Conservation (phyloP, 2,888 invertebrate genomes). For the Pachydiplax longipennis region DNA sequence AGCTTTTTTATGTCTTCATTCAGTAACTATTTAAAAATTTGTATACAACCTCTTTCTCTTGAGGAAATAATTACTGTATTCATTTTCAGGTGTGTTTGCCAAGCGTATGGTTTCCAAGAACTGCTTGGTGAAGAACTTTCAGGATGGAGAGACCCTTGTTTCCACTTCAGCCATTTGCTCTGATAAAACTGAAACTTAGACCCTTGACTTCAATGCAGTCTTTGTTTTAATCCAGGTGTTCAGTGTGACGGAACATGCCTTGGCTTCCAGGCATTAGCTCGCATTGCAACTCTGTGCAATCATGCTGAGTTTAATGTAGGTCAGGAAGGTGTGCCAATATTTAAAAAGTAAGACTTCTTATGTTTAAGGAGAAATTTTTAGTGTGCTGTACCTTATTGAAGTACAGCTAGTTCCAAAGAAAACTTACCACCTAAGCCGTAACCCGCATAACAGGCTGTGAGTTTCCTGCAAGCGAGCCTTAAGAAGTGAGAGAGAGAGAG, state of each 20-base stretch:
- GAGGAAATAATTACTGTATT: neutral
- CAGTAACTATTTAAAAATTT: no score
- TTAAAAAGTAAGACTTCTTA: conserved; percentile 71
- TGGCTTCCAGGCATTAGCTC: conserved; percentile 87
- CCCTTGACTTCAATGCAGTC: conserved; percentile 75
- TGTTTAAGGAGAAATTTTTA: no score
- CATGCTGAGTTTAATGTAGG: conserved; percentile 97
- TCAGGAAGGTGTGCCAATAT: conserved; percentile 89
- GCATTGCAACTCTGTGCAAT: conserved; percentile 96
- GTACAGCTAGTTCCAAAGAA: no score
- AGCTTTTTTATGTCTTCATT: no score
- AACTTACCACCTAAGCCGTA: no score
- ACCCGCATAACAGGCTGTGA: no score
- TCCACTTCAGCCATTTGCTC: conserved; percentile 99
- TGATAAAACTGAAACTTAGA: conserved; percentile 98
- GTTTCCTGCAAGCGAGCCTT: no score
- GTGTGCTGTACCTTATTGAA: no score
- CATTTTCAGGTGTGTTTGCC: conserved; percentile 80
- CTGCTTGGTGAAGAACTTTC: conserved; percentile 98
- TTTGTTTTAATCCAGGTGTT: conserved; percentile 64
- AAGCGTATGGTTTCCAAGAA: conserved; percentile 99
- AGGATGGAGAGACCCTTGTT: conserved; percentile 98
- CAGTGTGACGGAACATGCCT: conserved; percentile 88
- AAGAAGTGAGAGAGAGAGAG: no score
- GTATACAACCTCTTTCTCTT: neutral